Evolutionary conservation across 2,113 vertebrate species (phyloP).

Genomic region (Onychostoma macrolepis): DNA sequence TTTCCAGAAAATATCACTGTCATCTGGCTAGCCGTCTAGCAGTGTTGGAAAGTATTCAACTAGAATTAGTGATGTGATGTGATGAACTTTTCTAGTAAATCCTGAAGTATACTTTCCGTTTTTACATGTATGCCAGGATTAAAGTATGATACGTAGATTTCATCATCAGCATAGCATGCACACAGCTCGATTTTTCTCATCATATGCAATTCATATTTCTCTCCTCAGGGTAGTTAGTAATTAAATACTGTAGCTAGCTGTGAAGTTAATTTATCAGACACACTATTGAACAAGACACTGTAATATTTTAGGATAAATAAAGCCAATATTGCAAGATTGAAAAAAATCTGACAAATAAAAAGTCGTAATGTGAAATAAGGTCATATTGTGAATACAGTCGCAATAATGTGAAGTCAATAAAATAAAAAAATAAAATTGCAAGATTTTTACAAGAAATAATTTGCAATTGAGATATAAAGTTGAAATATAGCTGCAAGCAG

Average conservation of each 20-base stretch:
- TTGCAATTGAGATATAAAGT: neutral
- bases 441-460: neutral
- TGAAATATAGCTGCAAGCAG: too few relatives aligned
- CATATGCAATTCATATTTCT: neutral
- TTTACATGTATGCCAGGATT: neutral
- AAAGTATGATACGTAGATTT: neutral
- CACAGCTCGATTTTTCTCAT: neutral
- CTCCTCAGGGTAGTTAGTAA: neutral
- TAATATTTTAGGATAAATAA: neutral
- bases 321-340: neutral
- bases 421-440: neutral
- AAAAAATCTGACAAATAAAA: neutral
- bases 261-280: neutral
- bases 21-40: neutral
- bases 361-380: neutral
- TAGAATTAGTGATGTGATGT: neutral
- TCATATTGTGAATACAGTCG: neutral
- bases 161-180: neutral
- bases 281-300: neutral
- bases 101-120: neutral
- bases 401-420: neutral
- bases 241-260: neutral
- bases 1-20: neutral
- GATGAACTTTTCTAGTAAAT: neutral
- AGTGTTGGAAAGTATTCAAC: neutral